Percentiles rank a stretch among this genome's conserved stretches.
Conservation (phyloP, 2,113 vertebrate species). For the Engystomops pustulosus region DNA sequence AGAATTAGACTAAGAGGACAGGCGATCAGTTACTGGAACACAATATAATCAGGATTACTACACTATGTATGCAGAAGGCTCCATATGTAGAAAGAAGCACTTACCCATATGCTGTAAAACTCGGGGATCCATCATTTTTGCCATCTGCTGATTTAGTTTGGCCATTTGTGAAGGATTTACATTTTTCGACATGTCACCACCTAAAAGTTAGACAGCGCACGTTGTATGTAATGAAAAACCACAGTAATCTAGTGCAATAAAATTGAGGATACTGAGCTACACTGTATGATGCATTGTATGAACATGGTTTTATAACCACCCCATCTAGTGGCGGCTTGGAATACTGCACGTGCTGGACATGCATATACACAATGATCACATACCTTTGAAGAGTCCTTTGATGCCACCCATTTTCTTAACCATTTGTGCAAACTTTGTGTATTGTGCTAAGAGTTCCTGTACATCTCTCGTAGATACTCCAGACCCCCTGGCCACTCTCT, state of each 20-base stretch:
- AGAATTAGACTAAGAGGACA: too few relatives aligned
- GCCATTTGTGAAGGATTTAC: slow-evolving; percentile 98
- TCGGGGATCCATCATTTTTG: slow-evolving; percentile 99
- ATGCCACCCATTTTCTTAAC: slow-evolving; percentile 99
- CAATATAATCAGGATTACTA: too few relatives aligned
- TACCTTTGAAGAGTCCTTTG: slow-evolving; percentile 99
- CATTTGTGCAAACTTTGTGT: slow-evolving; percentile 99
- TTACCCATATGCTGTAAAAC: slow-evolving; percentile 99
- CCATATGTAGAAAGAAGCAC: too few relatives aligned
- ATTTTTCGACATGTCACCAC: slow-evolving; percentile 99
- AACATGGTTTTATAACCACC: too few relatives aligned
- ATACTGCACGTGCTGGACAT: too few relatives aligned
- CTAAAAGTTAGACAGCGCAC: slow-evolving; percentile 67
- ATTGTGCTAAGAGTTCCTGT: slow-evolving; percentile 96
- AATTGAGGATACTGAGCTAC: not conserved
- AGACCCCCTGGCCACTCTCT: slow-evolving; percentile 93
- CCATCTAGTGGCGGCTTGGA: slow-evolving; percentile 58
- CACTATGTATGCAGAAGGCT: too few relatives aligned
- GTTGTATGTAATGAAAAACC: not conserved
- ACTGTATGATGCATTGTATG: not conserved
- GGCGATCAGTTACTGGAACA: too few relatives aligned
- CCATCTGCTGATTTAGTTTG: slow-evolving; percentile 99
- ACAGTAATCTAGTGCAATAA: not conserved
- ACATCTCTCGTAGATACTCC: slow-evolving; percentile 95
- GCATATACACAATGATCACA: too few relatives aligned